Percentiles rank a stretch among this genome's conserved stretches.
Conservation (phyloP, 2,113 vertebrate genomes). For the Daubentonia madagascariensis region DNA sequence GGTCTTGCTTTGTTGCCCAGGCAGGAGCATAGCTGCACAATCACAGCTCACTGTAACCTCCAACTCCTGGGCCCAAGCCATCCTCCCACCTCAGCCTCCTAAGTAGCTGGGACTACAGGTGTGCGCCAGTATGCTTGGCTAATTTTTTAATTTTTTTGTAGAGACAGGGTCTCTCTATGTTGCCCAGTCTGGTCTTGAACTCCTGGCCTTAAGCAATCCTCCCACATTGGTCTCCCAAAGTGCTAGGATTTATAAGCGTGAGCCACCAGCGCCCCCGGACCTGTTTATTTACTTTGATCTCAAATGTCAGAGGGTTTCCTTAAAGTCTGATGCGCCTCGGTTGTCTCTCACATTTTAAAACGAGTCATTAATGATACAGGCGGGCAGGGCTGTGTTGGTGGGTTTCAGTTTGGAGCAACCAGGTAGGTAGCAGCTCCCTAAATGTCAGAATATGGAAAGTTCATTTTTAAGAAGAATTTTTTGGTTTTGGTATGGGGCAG, state of each 20-base stretch:
- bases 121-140: neutral
- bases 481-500: neutral
- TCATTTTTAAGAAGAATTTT: neutral
- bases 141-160: neutral
- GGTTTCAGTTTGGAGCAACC: too few species aligned
- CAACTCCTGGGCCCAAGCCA: neutral
- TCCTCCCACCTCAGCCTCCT: neutral
- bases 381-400: fast-evolving
- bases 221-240: neutral
- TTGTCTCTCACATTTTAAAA: fast-evolving
- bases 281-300: neutral
- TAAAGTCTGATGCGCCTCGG: fast-evolving
- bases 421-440: neutral
- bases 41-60: neutral
- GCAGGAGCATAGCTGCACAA: neutral
- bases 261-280: neutral
- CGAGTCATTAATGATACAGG: fast-evolving
- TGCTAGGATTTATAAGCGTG: neutral
- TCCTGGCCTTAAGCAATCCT: neutral
- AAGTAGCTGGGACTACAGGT: neutral
- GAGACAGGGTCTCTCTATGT: neutral
- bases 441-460: neutral
- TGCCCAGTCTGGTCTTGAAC: neutral
- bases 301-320: neutral
- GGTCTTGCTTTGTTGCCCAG: neutral